Percentiles rank a stretch among this genome's conserved stretches.
These are phyloP conservation scores for Argya squamiceps DNA, from an alignment of 2,797 vertebrate genomes.

Conservation along the genomic window DNA sequence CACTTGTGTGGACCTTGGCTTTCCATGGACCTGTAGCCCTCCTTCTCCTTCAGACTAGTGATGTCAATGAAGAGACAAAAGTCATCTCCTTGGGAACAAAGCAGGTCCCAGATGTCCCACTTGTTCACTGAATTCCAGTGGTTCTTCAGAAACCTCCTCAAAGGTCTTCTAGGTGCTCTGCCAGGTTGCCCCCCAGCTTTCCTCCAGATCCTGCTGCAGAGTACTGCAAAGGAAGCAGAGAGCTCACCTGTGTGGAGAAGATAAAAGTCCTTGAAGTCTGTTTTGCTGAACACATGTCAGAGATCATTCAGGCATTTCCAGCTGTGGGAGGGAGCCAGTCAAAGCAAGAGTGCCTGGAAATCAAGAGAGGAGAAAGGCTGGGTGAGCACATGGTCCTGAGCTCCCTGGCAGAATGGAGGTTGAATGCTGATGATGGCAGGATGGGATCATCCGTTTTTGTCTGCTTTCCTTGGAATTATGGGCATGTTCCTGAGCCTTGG, in stretches of 20 bases:
- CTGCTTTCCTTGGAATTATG: neutral
- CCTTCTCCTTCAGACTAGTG: neutral
- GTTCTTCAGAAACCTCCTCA: neutral
- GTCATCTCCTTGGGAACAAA: neutral
- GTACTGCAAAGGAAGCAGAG: neutral
- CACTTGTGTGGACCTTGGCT: neutral
- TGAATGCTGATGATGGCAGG: neutral
- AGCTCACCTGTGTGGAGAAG: neutral
- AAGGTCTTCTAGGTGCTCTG: neutral
- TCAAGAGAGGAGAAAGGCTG: neutral
- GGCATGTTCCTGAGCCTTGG: neutral
- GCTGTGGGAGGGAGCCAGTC: neutral
- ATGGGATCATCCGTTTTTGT: neutral
- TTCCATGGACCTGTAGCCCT: neutral
- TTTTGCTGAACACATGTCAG: neutral
- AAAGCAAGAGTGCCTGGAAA: neutral
- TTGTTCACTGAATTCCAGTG: neutral
- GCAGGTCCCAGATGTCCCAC: neutral
- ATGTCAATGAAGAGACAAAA: neutral
- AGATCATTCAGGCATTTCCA: neutral
- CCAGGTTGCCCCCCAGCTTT: neutral
- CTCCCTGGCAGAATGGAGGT: neutral
- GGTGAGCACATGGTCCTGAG: neutral
- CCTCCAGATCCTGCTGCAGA: neutral
- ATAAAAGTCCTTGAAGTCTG: neutral